These are phyloP conservation scores for Ctenopoma multispine DNA, from an alignment of 2,797 vertebrate species.

Conservation along the genomic window DNA sequence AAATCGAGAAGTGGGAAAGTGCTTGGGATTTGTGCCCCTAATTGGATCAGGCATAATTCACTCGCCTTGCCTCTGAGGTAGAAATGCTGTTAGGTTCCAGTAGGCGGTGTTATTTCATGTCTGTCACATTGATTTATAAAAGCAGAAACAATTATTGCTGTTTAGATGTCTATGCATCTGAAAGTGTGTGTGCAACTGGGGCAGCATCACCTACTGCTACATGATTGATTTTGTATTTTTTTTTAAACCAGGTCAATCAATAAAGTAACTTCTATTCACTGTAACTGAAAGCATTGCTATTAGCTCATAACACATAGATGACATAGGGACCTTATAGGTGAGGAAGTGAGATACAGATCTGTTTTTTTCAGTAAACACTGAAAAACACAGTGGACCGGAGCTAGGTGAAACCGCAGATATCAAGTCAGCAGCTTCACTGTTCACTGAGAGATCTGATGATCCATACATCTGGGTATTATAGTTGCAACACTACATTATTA, in stretches of 20 bases:
- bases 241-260: background rate
- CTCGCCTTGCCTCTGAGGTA: background rate
- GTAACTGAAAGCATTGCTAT: background rate
- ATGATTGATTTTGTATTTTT: background rate
- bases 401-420: background rate
- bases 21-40: constrained; percentile 12
- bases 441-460: constrained; percentile 23
- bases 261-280: background rate
- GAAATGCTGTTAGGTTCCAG: background rate
- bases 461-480: background rate
- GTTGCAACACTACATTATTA: background rate
- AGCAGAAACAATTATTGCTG: background rate
- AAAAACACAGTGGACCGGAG: background rate
- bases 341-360: constrained; percentile 68
- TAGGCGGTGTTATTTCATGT: constrained; percentile 8
- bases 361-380: constrained; percentile 13
- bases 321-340: constrained; percentile 15
- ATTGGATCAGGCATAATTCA: constrained; percentile 43
- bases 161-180: background rate
- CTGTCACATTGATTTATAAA: constrained; percentile 5
- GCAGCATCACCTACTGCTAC: background rate
- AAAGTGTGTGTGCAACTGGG: background rate
- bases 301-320: background rate
- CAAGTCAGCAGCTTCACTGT: constrained; percentile 10
- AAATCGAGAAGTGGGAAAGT: constrained; percentile 38